These are phyloP conservation scores for Caenorhabditis doughertyi DNA, from an alignment of 2,888 invertebrate genomes.

Conservation along the genomic window DNA sequence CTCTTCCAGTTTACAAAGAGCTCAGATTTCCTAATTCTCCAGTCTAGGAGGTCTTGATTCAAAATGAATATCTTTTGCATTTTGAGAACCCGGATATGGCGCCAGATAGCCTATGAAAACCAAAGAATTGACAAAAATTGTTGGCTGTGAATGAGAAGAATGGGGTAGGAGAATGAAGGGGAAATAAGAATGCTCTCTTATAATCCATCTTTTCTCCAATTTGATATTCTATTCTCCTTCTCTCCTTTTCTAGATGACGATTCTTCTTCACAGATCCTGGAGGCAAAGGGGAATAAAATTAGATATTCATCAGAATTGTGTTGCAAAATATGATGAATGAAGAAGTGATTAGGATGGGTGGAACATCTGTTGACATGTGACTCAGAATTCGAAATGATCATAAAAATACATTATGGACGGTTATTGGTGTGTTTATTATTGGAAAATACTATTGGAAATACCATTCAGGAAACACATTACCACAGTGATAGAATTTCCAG, in stretches of 20 bases:
- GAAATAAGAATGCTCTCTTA: background rate
- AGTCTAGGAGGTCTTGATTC: background rate
- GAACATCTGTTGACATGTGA: constrained; percentile 37
- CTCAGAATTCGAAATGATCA: background rate
- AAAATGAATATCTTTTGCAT: no score
- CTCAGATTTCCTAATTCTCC: background rate
- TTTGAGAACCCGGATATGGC: background rate
- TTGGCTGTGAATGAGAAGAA: background rate
- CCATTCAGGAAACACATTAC: no score
- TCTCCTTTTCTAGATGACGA: background rate
- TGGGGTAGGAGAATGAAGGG: no score
- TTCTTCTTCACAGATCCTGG: background rate
- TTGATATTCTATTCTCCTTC: constrained; percentile 31
- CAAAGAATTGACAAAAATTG: background rate
- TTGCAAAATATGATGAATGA: constrained; percentile 30
- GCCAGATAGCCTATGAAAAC: background rate
- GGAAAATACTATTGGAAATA: background rate
- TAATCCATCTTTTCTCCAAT: constrained; percentile 32
- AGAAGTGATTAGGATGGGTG: constrained; percentile 14
- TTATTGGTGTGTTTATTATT: background rate
- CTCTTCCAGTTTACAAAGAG: background rate
- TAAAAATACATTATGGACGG: background rate
- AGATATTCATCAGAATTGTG: constrained; percentile 39
- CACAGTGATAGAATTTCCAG: no score
- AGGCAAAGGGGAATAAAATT: background rate